Evolutionary conservation across 2,113 vertebrate species (phyloP).

Genomic region (Cebidichthys violaceus): DNA sequence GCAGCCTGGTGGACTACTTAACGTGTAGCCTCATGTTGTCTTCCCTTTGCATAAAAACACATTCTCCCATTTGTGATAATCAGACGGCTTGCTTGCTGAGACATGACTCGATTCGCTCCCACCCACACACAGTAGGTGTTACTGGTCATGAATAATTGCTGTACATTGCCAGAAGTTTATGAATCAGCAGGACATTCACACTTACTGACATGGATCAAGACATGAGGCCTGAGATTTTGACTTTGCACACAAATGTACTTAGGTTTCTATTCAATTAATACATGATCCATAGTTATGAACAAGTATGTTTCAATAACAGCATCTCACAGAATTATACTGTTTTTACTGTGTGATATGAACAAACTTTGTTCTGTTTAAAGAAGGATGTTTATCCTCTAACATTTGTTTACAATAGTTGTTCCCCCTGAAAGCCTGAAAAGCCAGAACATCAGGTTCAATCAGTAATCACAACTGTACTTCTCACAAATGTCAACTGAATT

Average conservation of each 20-base stretch:
- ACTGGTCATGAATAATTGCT: slow-evolving; percentile 66
- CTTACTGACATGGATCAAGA: slow-evolving; percentile 24
- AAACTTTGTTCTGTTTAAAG: no score
- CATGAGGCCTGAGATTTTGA: not conserved
- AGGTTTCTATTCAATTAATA: not conserved
- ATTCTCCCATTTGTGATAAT: not conserved
- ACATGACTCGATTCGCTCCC: slow-evolving; percentile 63
- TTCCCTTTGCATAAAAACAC: not conserved
- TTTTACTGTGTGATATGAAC: not conserved
- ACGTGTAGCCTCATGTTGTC: not conserved
- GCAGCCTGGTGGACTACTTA: not conserved
- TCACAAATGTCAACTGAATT: not conserved
- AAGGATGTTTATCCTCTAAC: not conserved
- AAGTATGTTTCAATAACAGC: not conserved
- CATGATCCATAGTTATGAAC: not conserved
- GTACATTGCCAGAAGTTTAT: slow-evolving; percentile 53
- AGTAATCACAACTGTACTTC: not conserved
- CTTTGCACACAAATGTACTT: not conserved
- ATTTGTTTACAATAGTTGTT: not conserved
- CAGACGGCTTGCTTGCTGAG: slow-evolving; percentile 48
- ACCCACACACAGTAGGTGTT: slow-evolving; percentile 68
- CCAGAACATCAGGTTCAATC: not conserved
- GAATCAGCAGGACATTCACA: slow-evolving; percentile 62
- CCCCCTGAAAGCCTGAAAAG: not conserved
- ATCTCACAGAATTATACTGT: not conserved